phyloP scores from a whole-genome alignment of 2,113 vertebrate genomes.

The Cricetomys ansorgei region DNA sequence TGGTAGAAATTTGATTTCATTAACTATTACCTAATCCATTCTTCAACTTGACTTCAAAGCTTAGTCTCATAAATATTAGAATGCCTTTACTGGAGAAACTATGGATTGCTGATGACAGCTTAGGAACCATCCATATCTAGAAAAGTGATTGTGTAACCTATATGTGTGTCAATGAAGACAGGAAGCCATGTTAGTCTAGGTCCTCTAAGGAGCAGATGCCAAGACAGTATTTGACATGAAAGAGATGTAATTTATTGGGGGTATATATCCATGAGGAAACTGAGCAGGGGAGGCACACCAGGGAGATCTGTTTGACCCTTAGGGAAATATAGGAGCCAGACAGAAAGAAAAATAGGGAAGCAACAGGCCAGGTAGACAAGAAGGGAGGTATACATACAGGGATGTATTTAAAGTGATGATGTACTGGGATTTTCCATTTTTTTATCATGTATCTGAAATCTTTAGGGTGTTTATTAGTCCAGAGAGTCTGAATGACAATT shows the following conservation, averaged over 20 bases:
- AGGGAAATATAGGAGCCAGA: not conserved
- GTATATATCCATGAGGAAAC: not conserved
- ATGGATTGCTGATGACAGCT: not conserved
- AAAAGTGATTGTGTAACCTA: not conserved
- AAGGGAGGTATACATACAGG: not conserved
- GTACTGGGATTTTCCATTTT: constrained; percentile 20
- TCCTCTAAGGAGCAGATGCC: constrained; percentile 29
- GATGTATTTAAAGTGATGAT: not conserved
- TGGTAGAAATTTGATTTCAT: constrained; percentile 4
- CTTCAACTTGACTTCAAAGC: constrained; percentile 49
- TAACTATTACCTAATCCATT: constrained; percentile 48
- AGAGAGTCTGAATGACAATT: constrained; percentile 20
- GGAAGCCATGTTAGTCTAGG: not conserved
- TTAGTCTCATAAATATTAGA: constrained; percentile 24
- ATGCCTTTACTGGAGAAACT: not conserved
- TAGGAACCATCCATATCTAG: constrained; percentile 15
- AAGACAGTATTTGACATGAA: not conserved
- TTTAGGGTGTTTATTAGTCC: not conserved
- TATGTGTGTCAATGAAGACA: not conserved
- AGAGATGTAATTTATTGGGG: not conserved
- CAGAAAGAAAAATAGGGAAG: not conserved
- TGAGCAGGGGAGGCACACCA: not conserved
- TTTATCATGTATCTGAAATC: not conserved
- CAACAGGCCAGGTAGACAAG: not conserved
- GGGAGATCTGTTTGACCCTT: not conserved